Percentiles rank a stretch among this genome's conserved stretches.
Evolutionary conservation across 1,140 invertebrate species (phyloP).

Genomic region (Mya arenaria): DNA sequence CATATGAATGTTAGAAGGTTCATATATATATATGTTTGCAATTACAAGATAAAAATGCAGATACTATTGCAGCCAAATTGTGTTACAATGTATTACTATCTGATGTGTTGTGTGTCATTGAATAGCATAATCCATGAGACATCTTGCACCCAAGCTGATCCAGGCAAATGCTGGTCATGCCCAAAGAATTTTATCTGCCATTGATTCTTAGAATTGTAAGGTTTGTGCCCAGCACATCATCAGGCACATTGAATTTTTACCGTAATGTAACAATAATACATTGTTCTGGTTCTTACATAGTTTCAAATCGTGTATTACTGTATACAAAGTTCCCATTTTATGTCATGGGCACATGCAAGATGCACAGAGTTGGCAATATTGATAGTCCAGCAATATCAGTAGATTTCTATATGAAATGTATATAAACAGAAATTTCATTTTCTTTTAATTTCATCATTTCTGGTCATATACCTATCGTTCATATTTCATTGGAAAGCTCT

Average conservation of each 20-base stretch:
- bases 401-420: constrained; percentile 23
- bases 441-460: constrained; percentile 1
- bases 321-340: constrained; percentile 16
- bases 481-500: constrained; percentile 19
- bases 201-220: constrained; percentile 12
- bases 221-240: constrained; percentile 14
- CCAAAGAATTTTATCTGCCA: constrained; percentile 22
- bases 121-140: constrained; percentile 10
- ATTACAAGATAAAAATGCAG: constrained; percentile 10
- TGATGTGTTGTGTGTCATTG: constrained; percentile 14
- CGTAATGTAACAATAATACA: constrained; percentile 9
- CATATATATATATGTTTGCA: constrained; percentile 15
- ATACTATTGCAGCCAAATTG: constrained; percentile 14
- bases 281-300: constrained; percentile 19
- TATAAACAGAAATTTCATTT: constrained; percentile 20
- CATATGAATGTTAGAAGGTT: constrained; percentile 19
- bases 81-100: background rate
- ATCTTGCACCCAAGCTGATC: constrained; percentile 8
- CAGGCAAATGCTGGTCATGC: constrained; percentile 13
- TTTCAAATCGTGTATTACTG: constrained; percentile 16
- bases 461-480: constrained; percentile 8
- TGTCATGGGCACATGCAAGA: constrained; percentile 16
- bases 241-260: constrained; percentile 9
- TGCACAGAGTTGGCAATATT: constrained; percentile 13
- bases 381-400: constrained; percentile 18